A percentile compares a stretch with the other conserved stretches of the same genome.
Evolutionary conservation across 2,113 vertebrate species (phyloP).

Genomic region (Cnemophilus loriae): DNA sequence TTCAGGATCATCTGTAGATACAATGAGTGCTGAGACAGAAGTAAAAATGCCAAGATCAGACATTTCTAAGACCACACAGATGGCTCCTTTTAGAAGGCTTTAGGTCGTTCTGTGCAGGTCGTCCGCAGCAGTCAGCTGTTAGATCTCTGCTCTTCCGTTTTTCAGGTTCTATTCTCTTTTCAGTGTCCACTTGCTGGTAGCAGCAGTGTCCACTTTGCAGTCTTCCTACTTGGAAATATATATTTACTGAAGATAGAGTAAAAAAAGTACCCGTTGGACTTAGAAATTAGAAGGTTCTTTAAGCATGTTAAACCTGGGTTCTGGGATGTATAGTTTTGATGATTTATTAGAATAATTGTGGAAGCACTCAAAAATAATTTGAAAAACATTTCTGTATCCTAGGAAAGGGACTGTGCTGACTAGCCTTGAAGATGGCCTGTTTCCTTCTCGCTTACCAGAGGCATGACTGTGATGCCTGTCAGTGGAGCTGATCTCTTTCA

Average conservation of each 20-base stretch:
- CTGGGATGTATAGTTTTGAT: neutral
- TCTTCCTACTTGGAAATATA: neutral
- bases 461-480: neutral
- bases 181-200: neutral
- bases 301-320: neutral
- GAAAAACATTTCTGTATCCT: neutral
- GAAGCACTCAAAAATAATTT: neutral
- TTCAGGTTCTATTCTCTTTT: neutral
- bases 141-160: neutral
- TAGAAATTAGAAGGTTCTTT: neutral
- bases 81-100: neutral
- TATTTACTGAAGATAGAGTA: neutral
- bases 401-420: neutral
- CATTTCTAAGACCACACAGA: neutral
- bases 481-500: neutral
- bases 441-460: neutral
- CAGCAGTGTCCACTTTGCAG: neutral
- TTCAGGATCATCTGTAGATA: neutral
- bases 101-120: neutral
- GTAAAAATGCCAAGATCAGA: neutral
- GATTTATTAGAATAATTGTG: neutral
- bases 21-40: neutral
- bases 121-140: neutral
- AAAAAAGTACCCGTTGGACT: neutral
- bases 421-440: neutral